phyloP scores from a whole-genome alignment of 2,113 vertebrate genomes.

The Podarcis raffonei region DNA sequence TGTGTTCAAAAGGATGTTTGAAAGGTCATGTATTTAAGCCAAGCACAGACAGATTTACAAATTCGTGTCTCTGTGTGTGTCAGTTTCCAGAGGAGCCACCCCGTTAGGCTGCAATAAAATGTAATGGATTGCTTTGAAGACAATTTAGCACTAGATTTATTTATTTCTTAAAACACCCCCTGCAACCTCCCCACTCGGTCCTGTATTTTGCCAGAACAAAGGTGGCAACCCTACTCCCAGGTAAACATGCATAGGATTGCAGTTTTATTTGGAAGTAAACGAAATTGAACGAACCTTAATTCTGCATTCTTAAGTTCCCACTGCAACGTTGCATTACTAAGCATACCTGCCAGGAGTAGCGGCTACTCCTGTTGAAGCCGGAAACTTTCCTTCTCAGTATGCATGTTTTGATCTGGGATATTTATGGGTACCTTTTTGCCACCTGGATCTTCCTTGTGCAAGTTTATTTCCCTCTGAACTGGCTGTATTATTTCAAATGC shows the following conservation, averaged over 20 bases:
- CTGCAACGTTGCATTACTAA: neutral
- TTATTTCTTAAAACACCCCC: too few species aligned
- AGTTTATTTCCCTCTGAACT: neutral
- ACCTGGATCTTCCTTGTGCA: neutral
- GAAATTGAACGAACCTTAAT: neutral
- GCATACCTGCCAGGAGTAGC: neutral
- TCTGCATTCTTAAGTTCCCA: too few species aligned
- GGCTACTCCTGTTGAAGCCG: neutral
- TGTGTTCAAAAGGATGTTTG: too few species aligned
- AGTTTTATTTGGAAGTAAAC: neutral
- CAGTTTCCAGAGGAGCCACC: too few species aligned
- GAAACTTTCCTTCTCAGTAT: neutral
- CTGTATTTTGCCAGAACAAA: too few species aligned
- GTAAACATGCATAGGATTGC: neutral
- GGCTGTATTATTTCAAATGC: neutral
- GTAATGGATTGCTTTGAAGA: too few species aligned
- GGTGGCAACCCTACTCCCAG: neutral
- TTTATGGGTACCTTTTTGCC: neutral
- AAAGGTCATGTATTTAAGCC: too few species aligned
- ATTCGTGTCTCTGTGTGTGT: too few species aligned
- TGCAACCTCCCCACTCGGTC: too few species aligned
- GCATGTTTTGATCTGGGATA: neutral
- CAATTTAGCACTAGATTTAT: too few species aligned
- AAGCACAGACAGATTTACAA: too few species aligned
- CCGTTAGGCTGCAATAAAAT: too few species aligned